Evolutionary conservation across 2,113 vertebrate species (phyloP).

Genomic region (Cyprinodon brontotheroides): DNA sequence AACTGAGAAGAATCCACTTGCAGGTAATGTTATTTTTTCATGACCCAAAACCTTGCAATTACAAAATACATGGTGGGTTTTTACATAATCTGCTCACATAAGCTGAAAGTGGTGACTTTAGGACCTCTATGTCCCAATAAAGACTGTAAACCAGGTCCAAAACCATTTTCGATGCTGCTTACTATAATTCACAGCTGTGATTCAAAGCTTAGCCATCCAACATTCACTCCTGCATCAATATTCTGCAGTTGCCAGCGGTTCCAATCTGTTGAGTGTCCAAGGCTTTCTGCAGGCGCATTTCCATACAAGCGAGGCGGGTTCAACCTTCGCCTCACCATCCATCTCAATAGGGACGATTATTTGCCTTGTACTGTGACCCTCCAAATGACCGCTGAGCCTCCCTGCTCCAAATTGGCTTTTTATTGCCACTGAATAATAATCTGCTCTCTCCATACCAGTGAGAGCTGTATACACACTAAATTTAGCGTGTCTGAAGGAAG

Average conservation of each 20-base stretch:
- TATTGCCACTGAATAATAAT: constrained; percentile 79
- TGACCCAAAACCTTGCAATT: constrained; percentile 1
- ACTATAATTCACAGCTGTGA: constrained; percentile 24
- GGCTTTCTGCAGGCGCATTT: constrained; percentile 62
- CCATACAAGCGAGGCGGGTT: constrained; percentile 50
- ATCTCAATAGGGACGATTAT: constrained; percentile 66
- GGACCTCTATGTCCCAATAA: constrained; percentile 15
- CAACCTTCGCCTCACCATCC: constrained; percentile 63
- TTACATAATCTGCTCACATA: not conserved
- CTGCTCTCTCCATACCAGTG: constrained; percentile 83
- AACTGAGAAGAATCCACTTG: constrained; percentile 9
- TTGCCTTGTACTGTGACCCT: constrained; percentile 75
- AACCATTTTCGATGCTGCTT: constrained; percentile 23
- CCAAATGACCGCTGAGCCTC: constrained; percentile 66
- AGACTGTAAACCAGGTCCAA: constrained; percentile 9
- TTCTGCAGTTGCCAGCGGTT: constrained; percentile 36
- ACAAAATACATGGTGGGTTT: constrained; percentile 5
- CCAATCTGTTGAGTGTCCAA: constrained; percentile 56
- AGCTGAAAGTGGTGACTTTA: not conserved
- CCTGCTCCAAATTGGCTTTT: constrained; percentile 74
- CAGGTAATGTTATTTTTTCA: constrained; percentile 11
- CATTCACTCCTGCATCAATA: constrained; percentile 34
- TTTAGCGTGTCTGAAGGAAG: constrained; percentile 54
- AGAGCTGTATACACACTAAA: constrained; percentile 81
- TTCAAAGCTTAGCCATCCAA: constrained; percentile 29